Base-by-base conservation (phyloP, 2,888 invertebrate species). In the Thereva unica region DNA sequence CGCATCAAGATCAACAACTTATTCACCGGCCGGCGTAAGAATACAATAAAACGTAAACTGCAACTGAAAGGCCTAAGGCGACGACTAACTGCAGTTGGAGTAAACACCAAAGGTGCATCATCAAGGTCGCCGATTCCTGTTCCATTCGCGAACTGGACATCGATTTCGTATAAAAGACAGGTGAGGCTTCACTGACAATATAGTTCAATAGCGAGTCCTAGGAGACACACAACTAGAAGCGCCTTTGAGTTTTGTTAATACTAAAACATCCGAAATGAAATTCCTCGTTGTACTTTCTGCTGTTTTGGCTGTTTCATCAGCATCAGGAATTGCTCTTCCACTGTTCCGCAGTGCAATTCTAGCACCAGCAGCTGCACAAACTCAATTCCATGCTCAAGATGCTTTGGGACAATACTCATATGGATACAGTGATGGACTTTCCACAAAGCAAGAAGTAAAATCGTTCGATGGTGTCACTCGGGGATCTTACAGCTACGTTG, bases 401-500 rank as follows among this genome's bases (percentile, higher is more conserved):
- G 81, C 80, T 56, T 77, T 83, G 42, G 85, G 85, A 1, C 84
- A 84, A 74, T 85, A 84, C 75, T 78, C 81, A 53, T 85, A 84
- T 74, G 84, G 84, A 35, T 85, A 85, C 75, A 73, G 81, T 47
- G 83, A 83, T 67, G 84, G 82, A 8, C 80, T 83, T 12, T 84
- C 84, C 7, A 79, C 84, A 64, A 85, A 85, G 74, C 76, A 81
- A 61, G 86, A 86, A 76, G 75, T 80, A 54, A 81, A 78, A 74
- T 80, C 83, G 40, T 75, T 79, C 47, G 84, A 85, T 72, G 85
- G 85, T 45, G 75, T 83, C 65, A 84, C 84, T 49, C 80, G 83
- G 35, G 86, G 85, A 64, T 80, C 81, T 8, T 85, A 85, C 75
- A 82, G 82, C 68, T 85, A 85, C 76, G 74, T 85, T 12, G 85